Evolutionary conservation across 64 coral and sea anemone species (phyloP).

Genomic region (Montipora efflorescens): DNA sequence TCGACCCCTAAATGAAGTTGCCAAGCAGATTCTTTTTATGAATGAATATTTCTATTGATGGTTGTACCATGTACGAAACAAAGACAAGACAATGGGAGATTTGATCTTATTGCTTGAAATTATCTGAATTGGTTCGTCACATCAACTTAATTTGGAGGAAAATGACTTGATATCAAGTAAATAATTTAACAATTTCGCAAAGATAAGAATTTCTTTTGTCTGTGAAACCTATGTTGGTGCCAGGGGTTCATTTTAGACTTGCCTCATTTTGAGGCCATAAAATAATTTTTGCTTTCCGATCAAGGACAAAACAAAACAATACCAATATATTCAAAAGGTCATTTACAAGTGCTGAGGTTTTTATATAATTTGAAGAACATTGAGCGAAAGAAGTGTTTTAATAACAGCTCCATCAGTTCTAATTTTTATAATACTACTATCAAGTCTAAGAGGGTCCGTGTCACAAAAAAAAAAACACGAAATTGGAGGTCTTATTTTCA

Average conservation of each 20-base stretch:
- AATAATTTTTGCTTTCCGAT: background rate
- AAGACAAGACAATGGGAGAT: background rate
- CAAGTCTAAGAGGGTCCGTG: too few species aligned
- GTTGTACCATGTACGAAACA: background rate
- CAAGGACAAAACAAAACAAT: background rate
- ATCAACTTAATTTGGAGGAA: background rate
- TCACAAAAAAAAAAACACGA: too few species aligned
- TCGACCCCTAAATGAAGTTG: too few species aligned
- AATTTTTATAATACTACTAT: too few species aligned
- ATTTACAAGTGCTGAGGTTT: background rate
- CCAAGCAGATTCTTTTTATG: background rate
- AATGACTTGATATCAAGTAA: background rate
- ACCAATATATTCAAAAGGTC: background rate
- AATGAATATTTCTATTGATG: background rate
- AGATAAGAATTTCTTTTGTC: background rate
- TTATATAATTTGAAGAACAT: background rate
- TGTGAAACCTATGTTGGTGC: background rate
- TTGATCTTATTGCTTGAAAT: background rate
- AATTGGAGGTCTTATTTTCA: background rate
- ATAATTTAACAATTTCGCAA: background rate
- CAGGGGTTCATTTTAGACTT: background rate
- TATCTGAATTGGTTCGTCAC: slow-evolving; percentile 13
- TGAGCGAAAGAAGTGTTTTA: background rate
- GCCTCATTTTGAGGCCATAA: background rate
- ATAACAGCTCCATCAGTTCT: background rate